Conservation (phyloP, 2,113 vertebrate species). For the Sander lucioperca region DNA sequence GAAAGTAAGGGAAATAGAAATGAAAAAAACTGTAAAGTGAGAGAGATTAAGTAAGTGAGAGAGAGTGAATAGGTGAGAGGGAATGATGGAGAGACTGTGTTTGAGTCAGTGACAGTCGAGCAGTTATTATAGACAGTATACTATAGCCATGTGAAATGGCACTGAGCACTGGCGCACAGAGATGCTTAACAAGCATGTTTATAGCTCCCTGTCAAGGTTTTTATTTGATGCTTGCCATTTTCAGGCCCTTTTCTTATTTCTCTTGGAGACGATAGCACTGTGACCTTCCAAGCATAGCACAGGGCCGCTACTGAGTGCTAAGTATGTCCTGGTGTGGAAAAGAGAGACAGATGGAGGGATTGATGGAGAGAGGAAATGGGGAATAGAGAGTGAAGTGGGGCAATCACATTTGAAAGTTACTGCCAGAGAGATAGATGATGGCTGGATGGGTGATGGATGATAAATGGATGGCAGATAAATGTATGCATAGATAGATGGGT, state of each 20-base stretch:
- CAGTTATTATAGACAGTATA: constrained; percentile 56
- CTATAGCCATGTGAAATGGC: constrained; percentile 28
- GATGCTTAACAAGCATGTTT: constrained; percentile 71
- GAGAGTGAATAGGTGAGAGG: constrained; percentile 36
- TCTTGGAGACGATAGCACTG: constrained; percentile 64
- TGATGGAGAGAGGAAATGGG: constrained; percentile 46
- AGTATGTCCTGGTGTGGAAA: constrained; percentile 35
- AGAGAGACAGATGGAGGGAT: constrained; percentile 40
- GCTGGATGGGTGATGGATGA: constrained; percentile 8
- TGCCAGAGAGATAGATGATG: neutral
- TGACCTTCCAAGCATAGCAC: constrained; percentile 65
- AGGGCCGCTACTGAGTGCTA: constrained; percentile 19
- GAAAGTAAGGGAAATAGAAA: constrained; percentile 17
- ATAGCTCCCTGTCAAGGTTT: constrained; percentile 73
- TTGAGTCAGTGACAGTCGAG: constrained; percentile 45
- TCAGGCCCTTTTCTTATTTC: constrained; percentile 63
- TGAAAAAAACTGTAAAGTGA: neutral
- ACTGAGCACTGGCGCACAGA: constrained; percentile 27
- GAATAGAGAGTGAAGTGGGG: constrained; percentile 33
- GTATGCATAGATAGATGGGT: neutral
- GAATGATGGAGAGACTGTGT: constrained; percentile 50
- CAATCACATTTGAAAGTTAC: constrained; percentile 5
- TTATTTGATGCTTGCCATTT: constrained; percentile 67
- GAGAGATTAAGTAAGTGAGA: constrained; percentile 37
- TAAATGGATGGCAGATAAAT: neutral